These are phyloP conservation scores for Adelosebastes latens DNA, from an alignment of 2,797 vertebrate species.

Conservation along the genomic window DNA sequence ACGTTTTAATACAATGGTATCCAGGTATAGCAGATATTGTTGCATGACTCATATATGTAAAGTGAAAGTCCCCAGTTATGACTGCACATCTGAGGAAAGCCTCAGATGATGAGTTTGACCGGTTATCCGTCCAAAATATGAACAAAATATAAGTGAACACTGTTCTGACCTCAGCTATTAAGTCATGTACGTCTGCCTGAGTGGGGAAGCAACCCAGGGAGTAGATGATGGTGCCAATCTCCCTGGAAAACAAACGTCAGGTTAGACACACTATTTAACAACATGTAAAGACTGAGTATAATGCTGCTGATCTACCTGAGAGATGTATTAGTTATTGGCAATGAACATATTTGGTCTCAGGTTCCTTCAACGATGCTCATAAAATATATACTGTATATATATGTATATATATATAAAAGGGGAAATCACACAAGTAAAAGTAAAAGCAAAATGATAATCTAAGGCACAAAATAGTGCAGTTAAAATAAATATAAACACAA, in stretches of 20 bases:
- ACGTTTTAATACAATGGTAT: neutral
- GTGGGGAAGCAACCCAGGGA: conserved; percentile 91
- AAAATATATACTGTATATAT: too few relatives aligned
- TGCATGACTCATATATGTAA: neutral
- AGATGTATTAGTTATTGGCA: too few relatives aligned
- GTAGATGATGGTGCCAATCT: conserved; percentile 90
- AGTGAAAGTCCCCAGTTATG: neutral
- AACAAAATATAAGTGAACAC: neutral
- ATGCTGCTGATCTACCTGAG: neutral
- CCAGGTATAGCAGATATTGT: neutral
- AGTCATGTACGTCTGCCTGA: conserved; percentile 88
- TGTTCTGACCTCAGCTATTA: conserved; percentile 86
- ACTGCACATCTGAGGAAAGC: neutral
- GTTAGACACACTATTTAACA: neutral
- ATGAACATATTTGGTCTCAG: too few relatives aligned
- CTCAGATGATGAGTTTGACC: neutral
- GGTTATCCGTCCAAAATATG: neutral
- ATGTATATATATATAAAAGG: too few relatives aligned
- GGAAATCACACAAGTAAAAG: too few relatives aligned
- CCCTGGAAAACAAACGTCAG: conserved; percentile 77
- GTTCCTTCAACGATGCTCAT: too few relatives aligned
- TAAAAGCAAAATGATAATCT: too few relatives aligned
- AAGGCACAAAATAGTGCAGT: too few relatives aligned
- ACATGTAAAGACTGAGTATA: neutral
- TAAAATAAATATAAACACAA: too few relatives aligned